Percentiles rank a stretch among this genome's conserved stretches.
Conservation (phyloP, 2,797 vertebrate species). For the Lophius americanus region DNA sequence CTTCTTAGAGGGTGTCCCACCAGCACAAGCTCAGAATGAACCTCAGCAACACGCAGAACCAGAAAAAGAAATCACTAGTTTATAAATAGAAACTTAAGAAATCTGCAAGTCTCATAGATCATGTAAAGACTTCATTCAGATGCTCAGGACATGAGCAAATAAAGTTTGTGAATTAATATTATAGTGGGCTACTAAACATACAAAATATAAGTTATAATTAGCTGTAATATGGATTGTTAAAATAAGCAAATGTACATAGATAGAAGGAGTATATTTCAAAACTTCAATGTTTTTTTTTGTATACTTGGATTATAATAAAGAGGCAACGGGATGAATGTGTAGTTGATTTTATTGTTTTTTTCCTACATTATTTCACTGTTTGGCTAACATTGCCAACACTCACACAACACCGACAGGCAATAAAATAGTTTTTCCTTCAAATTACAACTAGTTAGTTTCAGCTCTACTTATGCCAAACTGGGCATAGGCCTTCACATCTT, state of each 20-base stretch:
- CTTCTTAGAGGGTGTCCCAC: slow-evolving; percentile 66
- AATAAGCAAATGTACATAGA: neutral
- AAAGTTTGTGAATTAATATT: neutral
- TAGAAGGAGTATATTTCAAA: neutral
- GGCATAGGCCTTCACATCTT: neutral
- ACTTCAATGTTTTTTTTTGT: neutral
- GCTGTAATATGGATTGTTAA: neutral
- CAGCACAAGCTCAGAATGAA: slow-evolving; percentile 57
- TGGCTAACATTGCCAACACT: neutral
- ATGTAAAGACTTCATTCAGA: neutral
- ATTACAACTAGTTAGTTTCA: neutral
- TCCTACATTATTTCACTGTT: neutral
- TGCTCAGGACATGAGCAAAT: neutral
- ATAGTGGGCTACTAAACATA: neutral
- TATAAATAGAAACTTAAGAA: neutral
- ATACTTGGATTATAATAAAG: neutral
- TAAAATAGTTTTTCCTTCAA: neutral
- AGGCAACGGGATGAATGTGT: neutral
- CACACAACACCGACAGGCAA: neutral
- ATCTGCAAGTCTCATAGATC: too few species aligned
- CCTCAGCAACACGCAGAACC: slow-evolving; percentile 42
- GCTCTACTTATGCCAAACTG: neutral
- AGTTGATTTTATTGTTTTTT: neutral
- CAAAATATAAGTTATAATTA: neutral
- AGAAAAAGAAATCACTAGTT: neutral